Evolutionary conservation across 2,888 invertebrate species (phyloP), one percentile per base, ranked within the genome.

Genomic region (Agrypnus murinus): DNA sequence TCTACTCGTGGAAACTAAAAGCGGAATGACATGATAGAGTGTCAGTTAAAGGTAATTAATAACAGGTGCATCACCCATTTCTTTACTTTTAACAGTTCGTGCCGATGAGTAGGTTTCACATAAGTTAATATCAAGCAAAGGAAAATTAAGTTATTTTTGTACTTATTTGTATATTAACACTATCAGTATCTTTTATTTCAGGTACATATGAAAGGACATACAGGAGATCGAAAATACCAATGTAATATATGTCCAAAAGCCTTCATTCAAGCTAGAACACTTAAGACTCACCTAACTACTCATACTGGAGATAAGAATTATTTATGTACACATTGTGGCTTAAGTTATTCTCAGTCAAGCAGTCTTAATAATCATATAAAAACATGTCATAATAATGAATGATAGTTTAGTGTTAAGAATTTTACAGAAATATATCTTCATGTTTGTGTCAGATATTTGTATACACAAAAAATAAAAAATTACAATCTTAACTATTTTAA

Each of bases 121-220:
- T n/a, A n/a, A n/a, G n/a, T n/a, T n/a, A n/a, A n/a, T n/a, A n/a
- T n/a, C n/a, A n/a, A n/a, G n/a, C n/a, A n/a, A n/a, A n/a, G n/a
- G n/a, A n/a, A n/a, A n/a, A n/a, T n/a, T n/a, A n/a, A n/a, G n/a
- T n/a, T n/a, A n/a, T n/a, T n/a, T n/a, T n/a, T n/a, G n/a, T 38
- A 38, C 17, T 17, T 40, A 14, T n/a, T 34, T 34, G 14, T 12
- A 12, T 7, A 7, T 57, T 36, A 57, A 34, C n/a, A 8, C 32
- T 25, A n/a, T n/a, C n/a, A 25, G 2, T 25, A 2, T 38, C 32
- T 69, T 66, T 62, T 31, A 14, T 78, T 79, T 66, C 66, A 83
- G 83, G 81, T 79, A 9, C 84, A 84, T 63, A 81, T 82, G 79
- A 83, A 82, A 71, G 79, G 78, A 17, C 84, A 84, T 69, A 81